Conservation (phyloP, 2,888 invertebrate species). For the Hirudinaria manillensis region DNA sequence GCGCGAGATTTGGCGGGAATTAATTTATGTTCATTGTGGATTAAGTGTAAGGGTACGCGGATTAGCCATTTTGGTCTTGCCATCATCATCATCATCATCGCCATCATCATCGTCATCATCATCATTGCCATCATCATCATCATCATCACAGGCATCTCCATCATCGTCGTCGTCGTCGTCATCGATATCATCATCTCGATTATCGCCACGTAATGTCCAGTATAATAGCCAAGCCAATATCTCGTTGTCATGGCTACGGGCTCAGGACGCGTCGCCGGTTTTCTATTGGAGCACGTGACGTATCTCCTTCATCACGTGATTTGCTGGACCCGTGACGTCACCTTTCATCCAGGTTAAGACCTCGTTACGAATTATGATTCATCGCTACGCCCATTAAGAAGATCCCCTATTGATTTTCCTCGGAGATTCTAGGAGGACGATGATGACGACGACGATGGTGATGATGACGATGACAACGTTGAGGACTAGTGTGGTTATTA, state of each 20-base stretch:
- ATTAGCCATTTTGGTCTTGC: no score
- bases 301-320: constrained; percentile 14
- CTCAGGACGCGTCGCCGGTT: no score
- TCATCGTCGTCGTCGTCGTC: constrained; percentile 19
- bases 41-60: no score
- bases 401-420: constrained; percentile 14
- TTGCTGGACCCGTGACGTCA: constrained; percentile 5
- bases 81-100: no score
- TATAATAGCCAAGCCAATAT: no score
- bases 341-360: constrained; percentile 13
- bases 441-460: constrained; percentile 27
- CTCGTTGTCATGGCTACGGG: no score
- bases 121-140: constrained; percentile 19
- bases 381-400: constrained; percentile 14
- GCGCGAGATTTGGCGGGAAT: no score
- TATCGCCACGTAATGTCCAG: not conserved
- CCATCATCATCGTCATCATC: not conserved
- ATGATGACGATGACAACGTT: constrained; percentile 28
- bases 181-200: constrained; percentile 11
- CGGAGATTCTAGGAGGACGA: constrained; percentile 10
- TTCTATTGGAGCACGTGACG: constrained; percentile 7
- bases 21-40: no score
- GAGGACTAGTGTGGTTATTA: constrained; percentile 21
- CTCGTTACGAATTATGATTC: constrained; percentile 24
- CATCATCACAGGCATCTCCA: constrained; percentile 20